Evolutionary conservation across 2,888 invertebrate species (phyloP).

Genomic region (Baronia brevicornis): DNA sequence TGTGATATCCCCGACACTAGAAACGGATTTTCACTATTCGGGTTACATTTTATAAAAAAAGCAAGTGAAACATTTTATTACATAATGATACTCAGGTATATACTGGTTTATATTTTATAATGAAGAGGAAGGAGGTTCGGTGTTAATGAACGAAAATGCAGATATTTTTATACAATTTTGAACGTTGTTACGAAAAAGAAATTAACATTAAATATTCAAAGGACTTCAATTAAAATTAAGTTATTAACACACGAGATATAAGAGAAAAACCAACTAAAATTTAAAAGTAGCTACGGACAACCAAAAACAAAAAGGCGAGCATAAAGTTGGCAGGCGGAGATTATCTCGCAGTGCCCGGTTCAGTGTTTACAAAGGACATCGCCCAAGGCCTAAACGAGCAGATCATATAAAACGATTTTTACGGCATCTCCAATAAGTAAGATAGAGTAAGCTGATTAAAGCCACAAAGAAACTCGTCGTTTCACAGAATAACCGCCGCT

Average conservation of each 20-base stretch:
- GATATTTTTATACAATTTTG: no score
- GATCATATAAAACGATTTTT: conserved; percentile 22
- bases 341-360: conserved; percentile 8
- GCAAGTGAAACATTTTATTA: no score
- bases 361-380: conserved; percentile 15
- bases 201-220: no score
- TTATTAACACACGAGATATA: not conserved
- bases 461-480: conserved; percentile 39
- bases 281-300: conserved; percentile 12
- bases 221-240: no score
- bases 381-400: conserved; percentile 12
- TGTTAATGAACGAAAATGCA: no score
- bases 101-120: no score
- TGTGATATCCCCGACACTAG: conserved; percentile 27
- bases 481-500: conserved; percentile 33
- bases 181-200: no score
- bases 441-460: conserved; percentile 48
- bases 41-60: conserved; percentile 1
- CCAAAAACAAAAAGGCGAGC: conserved; percentile 6
- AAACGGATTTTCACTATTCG: conserved; percentile 18
- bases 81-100: no score
- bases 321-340: no score
- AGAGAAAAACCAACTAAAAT: conserved; percentile 14
- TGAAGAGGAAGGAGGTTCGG: no score
- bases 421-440: conserved; percentile 36